Evolutionary conservation across 2,797 vertebrate species (phyloP).

Genomic region (Heterohyrax brucei): DNA sequence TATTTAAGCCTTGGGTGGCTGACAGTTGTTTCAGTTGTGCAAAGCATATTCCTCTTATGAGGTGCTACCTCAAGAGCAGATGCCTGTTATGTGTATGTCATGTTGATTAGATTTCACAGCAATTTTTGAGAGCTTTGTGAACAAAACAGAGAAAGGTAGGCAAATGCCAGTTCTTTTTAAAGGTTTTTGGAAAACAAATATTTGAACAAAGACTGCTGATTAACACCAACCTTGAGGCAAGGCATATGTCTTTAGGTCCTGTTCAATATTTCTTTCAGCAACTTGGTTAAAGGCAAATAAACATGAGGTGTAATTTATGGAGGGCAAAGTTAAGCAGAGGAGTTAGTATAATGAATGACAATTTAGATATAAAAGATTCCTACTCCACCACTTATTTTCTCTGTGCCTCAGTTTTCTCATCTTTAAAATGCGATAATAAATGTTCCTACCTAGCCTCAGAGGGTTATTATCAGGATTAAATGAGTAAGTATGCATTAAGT

Average conservation of each 20-base stretch:
- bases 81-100: slow-evolving; percentile 24
- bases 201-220: slow-evolving; percentile 38
- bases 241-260: not conserved
- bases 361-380: slow-evolving; percentile 39
- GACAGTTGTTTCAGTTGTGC: not conserved
- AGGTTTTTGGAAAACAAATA: slow-evolving; percentile 41
- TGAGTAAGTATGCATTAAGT: not conserved
- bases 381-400: not conserved
- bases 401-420: slow-evolving; percentile 13
- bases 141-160: slow-evolving; percentile 6
- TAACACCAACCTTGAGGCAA: slow-evolving; percentile 46
- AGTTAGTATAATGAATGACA: slow-evolving; percentile 23
- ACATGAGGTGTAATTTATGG: slow-evolving; percentile 8
- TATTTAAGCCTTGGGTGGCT: not conserved
- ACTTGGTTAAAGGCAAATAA: slow-evolving; percentile 52
- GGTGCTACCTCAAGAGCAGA: not conserved
- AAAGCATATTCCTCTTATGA: slow-evolving; percentile 67
- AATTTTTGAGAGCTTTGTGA: slow-evolving; percentile 47
- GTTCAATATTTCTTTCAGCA: slow-evolving; percentile 3
- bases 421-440: too few relatives aligned
- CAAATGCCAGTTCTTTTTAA: slow-evolving; percentile 18
- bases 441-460: too few relatives aligned
- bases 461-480: too few relatives aligned
- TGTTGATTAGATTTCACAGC: slow-evolving; percentile 67
- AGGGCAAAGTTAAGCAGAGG: slow-evolving; percentile 24